Percentiles rank a stretch among this genome's conserved stretches.
Evolutionary conservation across 2,113 vertebrate species (phyloP).

Genomic region (Aythya baeri): DNA sequence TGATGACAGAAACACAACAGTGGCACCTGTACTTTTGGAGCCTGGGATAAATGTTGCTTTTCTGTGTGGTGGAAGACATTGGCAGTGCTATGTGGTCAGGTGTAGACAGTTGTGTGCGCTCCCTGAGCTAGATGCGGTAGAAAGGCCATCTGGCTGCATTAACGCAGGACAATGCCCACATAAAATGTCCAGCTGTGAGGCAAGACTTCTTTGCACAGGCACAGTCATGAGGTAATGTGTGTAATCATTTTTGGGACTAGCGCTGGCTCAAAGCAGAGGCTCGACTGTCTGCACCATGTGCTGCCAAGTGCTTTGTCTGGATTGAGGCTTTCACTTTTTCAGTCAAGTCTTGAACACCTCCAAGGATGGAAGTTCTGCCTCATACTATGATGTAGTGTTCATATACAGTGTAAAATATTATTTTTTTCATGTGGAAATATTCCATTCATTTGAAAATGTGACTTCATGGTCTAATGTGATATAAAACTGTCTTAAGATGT

Average conservation of each 20-base stretch:
- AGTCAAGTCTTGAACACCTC: background rate
- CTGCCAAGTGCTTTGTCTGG: background rate
- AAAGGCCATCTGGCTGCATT: background rate
- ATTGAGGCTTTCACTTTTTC: background rate
- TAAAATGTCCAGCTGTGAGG: background rate
- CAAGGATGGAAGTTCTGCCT: background rate
- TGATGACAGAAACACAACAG: background rate
- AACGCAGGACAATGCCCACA: background rate
- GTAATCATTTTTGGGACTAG: background rate
- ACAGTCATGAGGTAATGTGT: background rate
- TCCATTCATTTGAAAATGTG: background rate
- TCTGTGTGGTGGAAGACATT: background rate
- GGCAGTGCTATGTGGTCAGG: background rate
- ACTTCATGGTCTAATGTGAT: background rate
- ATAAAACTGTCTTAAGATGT: background rate
- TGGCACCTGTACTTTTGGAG: constrained; percentile 1
- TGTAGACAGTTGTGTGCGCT: background rate
- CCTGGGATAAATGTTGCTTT: background rate
- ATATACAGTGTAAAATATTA: background rate
- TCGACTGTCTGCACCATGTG: background rate
- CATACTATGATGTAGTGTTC: background rate
- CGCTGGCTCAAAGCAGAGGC: background rate
- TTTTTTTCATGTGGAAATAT: background rate
- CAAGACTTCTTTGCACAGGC: background rate
- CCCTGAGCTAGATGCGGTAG: background rate